Evolutionary conservation across 2,797 vertebrate genomes (phyloP).

Genomic region (Simalia tracyae): DNA sequence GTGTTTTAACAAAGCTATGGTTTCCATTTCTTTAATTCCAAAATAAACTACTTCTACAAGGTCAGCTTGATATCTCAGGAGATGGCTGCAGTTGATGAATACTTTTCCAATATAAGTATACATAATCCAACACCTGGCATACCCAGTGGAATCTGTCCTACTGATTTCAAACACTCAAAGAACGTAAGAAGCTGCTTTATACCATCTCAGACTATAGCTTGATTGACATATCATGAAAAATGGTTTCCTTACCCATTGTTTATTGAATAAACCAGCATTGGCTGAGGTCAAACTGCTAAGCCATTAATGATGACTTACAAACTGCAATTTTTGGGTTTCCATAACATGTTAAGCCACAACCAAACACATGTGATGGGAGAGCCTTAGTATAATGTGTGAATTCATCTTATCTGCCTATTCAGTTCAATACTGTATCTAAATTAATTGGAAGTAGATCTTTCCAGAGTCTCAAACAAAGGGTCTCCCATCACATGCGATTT

Average conservation of each 20-base stretch:
- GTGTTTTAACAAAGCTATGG: slow-evolving; percentile 63
- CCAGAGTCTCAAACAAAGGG: background rate
- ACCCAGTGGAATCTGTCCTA: background rate
- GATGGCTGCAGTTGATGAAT: slow-evolving; percentile 44
- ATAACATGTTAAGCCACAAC: background rate
- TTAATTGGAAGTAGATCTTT: background rate
- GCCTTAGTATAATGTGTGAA: background rate
- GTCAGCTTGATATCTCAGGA: slow-evolving; percentile 49
- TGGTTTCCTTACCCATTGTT: background rate
- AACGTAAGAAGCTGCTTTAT: background rate
- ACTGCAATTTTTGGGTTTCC: background rate
- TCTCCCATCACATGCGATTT: background rate
- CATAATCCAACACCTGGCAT: background rate
- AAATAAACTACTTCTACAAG: slow-evolving; percentile 44
- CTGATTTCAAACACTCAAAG: background rate
- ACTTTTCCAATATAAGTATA: slow-evolving; percentile 44
- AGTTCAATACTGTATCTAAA: background rate
- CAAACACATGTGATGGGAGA: background rate
- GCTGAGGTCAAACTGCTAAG: background rate
- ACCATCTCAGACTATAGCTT: background rate
- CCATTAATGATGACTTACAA: background rate
- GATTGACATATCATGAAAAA: background rate
- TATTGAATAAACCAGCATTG: background rate
- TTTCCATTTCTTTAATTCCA: slow-evolving; percentile 63
- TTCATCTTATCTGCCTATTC: background rate